phyloP scores from a whole-genome alignment of 92 coral and sea anemone genomes.

The Epizoanthus scotinus region DNA sequence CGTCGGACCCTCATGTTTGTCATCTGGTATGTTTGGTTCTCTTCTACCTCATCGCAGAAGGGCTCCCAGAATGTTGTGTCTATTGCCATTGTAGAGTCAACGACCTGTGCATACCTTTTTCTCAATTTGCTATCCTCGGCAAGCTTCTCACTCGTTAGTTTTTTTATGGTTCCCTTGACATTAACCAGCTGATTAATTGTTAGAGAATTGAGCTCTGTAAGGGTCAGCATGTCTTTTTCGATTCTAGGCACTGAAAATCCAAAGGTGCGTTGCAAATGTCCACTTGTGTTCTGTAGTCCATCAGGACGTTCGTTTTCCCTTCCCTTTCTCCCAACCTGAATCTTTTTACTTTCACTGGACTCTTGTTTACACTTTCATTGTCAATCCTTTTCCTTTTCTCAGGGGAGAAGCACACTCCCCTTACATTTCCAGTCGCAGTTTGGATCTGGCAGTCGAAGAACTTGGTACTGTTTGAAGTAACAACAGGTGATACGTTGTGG shows the following conservation, averaged over 20 bases:
- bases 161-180: background rate
- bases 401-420: slow-evolving; percentile 11
- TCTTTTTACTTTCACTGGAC: background rate
- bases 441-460: background rate
- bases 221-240: background rate
- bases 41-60: slow-evolving; percentile 1
- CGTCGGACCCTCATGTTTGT: slow-evolving; percentile 1
- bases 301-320: slow-evolving; percentile 1
- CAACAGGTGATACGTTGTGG: slow-evolving; percentile 1
- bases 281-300: slow-evolving; percentile 4
- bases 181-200: background rate
- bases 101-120: slow-evolving; percentile 2
- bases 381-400: background rate
- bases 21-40: background rate
- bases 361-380: background rate
- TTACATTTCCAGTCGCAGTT: background rate
- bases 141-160: slow-evolving; percentile 1
- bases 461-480: background rate
- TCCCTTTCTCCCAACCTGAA: slow-evolving; percentile 8
- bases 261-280: background rate
- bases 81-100: slow-evolving; percentile 1
- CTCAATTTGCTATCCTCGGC: background rate
- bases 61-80: slow-evolving; percentile 4
- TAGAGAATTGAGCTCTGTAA: background rate
- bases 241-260: background rate